Conservation (phyloP, 2,113 vertebrate species). For the Odocoileus hemionus region DNA sequence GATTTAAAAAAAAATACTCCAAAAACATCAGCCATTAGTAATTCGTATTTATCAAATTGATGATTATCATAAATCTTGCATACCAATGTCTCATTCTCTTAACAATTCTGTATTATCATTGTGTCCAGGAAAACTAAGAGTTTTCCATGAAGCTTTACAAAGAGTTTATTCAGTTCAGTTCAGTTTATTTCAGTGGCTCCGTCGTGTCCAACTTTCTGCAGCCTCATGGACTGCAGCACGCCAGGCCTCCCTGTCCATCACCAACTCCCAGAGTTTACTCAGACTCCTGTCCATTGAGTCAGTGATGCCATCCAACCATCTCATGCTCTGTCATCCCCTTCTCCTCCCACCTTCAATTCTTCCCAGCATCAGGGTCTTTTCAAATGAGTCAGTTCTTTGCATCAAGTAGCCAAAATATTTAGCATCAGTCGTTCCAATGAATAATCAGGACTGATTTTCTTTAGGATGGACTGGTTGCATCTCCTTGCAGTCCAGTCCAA, state of each 20-base stretch:
- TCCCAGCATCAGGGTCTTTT: neutral
- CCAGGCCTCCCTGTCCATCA: neutral
- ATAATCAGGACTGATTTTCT: neutral
- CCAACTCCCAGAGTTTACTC: neutral
- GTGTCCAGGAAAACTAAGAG: neutral
- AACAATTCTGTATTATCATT: neutral
- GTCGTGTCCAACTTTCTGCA: fast-evolving
- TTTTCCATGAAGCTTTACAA: neutral
- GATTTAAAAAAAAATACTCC: neutral
- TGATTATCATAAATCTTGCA: neutral
- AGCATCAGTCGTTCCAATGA: neutral
- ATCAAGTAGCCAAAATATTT: neutral
- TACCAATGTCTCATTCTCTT: neutral
- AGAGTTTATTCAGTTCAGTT: neutral
- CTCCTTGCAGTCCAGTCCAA: neutral
- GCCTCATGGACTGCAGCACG: neutral
- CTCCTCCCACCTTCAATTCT: neutral
- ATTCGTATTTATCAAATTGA: neutral
- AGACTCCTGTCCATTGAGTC: neutral
- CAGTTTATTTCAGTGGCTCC: neutral
- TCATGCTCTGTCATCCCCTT: neutral
- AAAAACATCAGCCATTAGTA: neutral
- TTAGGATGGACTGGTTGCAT: neutral
- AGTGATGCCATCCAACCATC: neutral
- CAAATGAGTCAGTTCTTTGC: neutral